Evolutionary conservation across 1,140 invertebrate species (phyloP).

Genomic region (Drosophila suzukii): DNA sequence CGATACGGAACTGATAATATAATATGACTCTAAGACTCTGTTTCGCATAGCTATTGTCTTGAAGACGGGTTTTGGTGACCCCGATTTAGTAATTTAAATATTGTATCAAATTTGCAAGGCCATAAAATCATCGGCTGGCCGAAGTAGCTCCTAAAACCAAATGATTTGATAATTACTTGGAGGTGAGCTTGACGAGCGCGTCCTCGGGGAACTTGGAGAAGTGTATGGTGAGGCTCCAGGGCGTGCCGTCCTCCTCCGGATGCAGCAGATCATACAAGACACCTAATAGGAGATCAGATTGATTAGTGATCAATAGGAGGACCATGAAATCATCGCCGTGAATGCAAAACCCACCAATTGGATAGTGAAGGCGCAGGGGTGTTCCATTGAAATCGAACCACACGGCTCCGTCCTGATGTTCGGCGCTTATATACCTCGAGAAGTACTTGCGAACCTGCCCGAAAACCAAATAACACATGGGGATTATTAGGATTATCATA

Average conservation of each 20-base stretch:
- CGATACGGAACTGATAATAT: too few relatives aligned
- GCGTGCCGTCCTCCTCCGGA: constrained; percentile 90
- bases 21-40: not conserved
- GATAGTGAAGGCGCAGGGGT: constrained; percentile 98
- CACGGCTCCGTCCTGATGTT: constrained; percentile 94
- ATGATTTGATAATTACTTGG: constrained; percentile 86
- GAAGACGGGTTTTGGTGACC: not conserved
- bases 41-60: not conserved
- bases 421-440: constrained; percentile 91
- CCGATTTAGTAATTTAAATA: not conserved
- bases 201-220: constrained; percentile 96
- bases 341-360: constrained; percentile 89
- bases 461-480: not conserved
- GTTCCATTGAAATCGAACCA: constrained; percentile 98
- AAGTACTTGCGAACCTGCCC: constrained; percentile 95
- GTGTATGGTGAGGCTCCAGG: constrained; percentile 98
- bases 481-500: not conserved
- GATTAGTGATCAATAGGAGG: not conserved
- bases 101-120: not conserved
- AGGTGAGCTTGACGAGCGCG: constrained; percentile 90
- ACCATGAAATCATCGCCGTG: not conserved
- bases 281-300: constrained; percentile 38
- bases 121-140: too few relatives aligned
- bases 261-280: constrained; percentile 94
- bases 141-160: not conserved